Evolutionary conservation across 2,888 invertebrate species (phyloP), one percentile per base, ranked within the genome.

Genomic region (Automeris io): DNA sequence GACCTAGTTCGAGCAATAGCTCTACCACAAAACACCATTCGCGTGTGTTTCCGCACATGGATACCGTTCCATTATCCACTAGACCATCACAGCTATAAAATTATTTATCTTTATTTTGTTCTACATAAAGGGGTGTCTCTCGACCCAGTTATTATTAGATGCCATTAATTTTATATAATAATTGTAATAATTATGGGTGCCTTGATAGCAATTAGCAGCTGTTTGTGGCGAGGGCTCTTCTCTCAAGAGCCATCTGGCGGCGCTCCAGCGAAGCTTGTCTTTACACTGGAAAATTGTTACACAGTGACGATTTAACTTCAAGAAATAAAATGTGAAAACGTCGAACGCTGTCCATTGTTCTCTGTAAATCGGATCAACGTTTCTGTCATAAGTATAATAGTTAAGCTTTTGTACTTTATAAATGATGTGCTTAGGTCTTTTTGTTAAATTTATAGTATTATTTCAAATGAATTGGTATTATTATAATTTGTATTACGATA

Each of bases 131-230:
- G 22, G n/a, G 6, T 22, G 9, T 29, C 7, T 22, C n/a, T 31
- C n/a, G 31, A 37, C 21, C 11, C 19, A 26, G 25, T 16, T 13
- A 33, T 33, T 13, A 57, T 59, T 47, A 65, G 61, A 56, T 46
- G 60, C 61, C 57, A 58, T 64, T 64, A 62, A 63, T 68, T 60
- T 54, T 47, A 55, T 51, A n/a, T n/a, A n/a, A n/a, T 62, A 68
- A 70, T 66, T 69, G 61, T 47, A 68, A 79, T 77, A 80, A 83
- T 82, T 81, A 74, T 69, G 66, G 67, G 70, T 70, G 72, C 78
- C 74, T 74, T 79, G 70, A 74, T 65, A 80, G 82, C 82, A 85
- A 82, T 85, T 85, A 85, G 76, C 66, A 79, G 68, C 71, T 70
- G 72, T 63, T 51, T 64, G 68, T 68, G 60, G 66, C 47, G 63